Conservation (phyloP, 1,140 invertebrate genomes). For the Mylabris phalerata region DNA sequence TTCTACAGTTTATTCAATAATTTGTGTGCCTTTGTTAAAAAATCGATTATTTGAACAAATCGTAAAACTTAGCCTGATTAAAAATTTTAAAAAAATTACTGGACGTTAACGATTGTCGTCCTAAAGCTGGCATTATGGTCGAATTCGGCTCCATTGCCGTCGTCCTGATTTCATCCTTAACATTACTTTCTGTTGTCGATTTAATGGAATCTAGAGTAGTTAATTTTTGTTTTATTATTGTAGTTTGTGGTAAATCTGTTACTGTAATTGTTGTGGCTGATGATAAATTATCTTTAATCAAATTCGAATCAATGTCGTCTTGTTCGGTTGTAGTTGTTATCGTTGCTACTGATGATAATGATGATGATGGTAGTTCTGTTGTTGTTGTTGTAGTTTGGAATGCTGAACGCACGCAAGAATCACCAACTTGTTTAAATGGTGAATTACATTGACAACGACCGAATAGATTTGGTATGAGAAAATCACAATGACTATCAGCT, state of each 20-base stretch:
- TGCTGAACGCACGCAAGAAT: constrained; percentile 50
- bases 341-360: constrained; percentile 14
- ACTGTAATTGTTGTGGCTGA: constrained; percentile 11
- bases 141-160: constrained; percentile 45
- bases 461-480: constrained; percentile 80
- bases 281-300: constrained; percentile 12
- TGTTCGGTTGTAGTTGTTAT: constrained; percentile 29
- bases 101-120: background rate
- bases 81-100: constrained; percentile 9
- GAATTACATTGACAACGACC: constrained; percentile 77
- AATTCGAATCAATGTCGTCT: constrained; percentile 22
- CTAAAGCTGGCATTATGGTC: background rate
- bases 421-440: constrained; percentile 57
- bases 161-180: constrained; percentile 41
- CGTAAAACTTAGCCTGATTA: constrained; percentile 6
- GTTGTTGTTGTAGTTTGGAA: constrained; percentile 37
- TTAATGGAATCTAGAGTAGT: constrained; percentile 37
- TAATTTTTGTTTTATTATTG: constrained; percentile 26
- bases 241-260: background rate
- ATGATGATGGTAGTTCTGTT: constrained; percentile 1
- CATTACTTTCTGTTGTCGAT: constrained; percentile 23
- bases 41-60: background rate
- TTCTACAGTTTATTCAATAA: background rate
- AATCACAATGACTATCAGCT: constrained; percentile 76
- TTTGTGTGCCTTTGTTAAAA: background rate